Conservation (phyloP, 2,113 vertebrate genomes). For the Campylorhamphus procurvoides region DNA sequence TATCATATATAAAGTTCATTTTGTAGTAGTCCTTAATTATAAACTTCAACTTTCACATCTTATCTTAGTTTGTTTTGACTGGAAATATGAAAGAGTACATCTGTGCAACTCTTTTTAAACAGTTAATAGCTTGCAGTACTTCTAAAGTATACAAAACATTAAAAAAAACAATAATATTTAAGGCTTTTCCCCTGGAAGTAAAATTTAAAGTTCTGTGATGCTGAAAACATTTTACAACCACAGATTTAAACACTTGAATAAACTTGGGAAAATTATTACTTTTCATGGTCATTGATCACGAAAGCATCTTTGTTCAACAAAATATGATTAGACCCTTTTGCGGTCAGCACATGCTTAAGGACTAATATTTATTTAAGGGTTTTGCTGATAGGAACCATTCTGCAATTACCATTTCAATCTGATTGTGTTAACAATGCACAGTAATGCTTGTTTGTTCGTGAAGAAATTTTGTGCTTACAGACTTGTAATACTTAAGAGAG, state of each 20-base stretch:
- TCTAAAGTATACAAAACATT: background rate
- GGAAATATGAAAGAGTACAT: background rate
- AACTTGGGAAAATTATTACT: background rate
- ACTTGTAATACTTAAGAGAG: background rate
- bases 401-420: conserved; percentile 25
- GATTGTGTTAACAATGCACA: conserved; percentile 18
- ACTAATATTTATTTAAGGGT: conserved; percentile 19
- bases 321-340: background rate
- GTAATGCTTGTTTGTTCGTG: background rate
- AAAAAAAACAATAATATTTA: background rate
- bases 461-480: background rate
- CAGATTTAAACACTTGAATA: background rate
- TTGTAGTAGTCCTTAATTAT: background rate
- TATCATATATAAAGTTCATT: background rate
- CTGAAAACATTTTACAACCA: background rate
- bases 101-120: background rate
- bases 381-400: conserved; percentile 13
- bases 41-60: background rate
- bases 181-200: background rate
- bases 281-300: background rate
- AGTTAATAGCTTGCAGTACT: background rate
- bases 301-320: conserved; percentile 12
- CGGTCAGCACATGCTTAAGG: conserved; percentile 26
- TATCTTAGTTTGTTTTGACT: conserved; percentile 6
- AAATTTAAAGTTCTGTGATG: background rate